Percentiles rank a stretch among this genome's conserved stretches.
Evolutionary conservation across 1,140 invertebrate species (phyloP).

Genomic region (Zaprionus africanus): DNA sequence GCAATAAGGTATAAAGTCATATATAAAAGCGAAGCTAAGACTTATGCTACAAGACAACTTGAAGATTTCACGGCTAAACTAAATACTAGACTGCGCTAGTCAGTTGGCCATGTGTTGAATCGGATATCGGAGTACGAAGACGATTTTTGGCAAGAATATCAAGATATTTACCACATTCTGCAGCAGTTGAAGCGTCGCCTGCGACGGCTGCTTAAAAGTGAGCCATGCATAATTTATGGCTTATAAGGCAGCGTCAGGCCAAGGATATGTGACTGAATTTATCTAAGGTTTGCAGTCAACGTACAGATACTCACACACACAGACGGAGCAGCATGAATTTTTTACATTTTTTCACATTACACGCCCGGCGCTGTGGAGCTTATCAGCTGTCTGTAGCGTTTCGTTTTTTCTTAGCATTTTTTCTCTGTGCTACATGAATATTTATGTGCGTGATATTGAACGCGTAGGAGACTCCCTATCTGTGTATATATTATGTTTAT

Average conservation of each 20-base stretch:
- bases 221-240: conserved; percentile 79
- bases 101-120: neutral
- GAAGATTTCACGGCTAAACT: neutral
- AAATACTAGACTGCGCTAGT: neutral
- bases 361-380: conserved; percentile 46
- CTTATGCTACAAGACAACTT: too few species aligned
- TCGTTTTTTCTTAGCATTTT: conserved; percentile 14
- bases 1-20: too few species aligned
- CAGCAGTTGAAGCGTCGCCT: conserved; percentile 29
- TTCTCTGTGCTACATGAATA: conserved; percentile 64
- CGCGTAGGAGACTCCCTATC: conserved; percentile 20
- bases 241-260: conserved; percentile 46
- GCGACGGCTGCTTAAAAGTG: conserved; percentile 63
- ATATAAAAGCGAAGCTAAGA: too few species aligned
- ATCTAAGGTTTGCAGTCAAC: conserved; percentile 69
- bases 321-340: conserved; percentile 13
- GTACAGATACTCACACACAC: conserved; percentile 42
- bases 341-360: conserved; percentile 37
- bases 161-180: conserved; percentile 32
- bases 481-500: conserved; percentile 31
- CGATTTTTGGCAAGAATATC: neutral
- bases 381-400: conserved; percentile 70
- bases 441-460: conserved; percentile 72
- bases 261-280: conserved; percentile 71
- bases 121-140: neutral